Conservation (phyloP, 2,113 vertebrate species). For the Axis porcinus region DNA sequence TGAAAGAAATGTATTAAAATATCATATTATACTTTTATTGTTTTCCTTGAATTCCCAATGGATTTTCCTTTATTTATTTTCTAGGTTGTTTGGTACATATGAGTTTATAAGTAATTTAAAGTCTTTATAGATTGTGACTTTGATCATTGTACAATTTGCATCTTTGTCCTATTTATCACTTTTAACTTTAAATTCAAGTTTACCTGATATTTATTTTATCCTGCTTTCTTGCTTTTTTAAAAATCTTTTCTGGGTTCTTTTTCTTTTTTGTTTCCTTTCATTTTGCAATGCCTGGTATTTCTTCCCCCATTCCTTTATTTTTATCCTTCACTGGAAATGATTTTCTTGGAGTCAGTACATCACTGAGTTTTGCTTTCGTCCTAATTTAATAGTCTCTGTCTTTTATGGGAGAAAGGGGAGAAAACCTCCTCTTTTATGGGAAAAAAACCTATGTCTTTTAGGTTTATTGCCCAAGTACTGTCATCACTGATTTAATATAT, state of each 20-base stretch:
- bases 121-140: neutral
- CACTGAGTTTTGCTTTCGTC: neutral
- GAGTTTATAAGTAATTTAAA: neutral
- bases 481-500: neutral
- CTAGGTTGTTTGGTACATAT: neutral
- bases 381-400: neutral
- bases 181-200: neutral
- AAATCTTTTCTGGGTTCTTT: neutral
- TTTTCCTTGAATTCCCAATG: neutral
- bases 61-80: slow-evolving; percentile 28
- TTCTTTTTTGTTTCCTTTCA: neutral
- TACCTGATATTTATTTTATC: neutral
- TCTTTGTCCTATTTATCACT: neutral
- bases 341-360: neutral
- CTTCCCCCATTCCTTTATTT: neutral
- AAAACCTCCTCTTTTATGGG: neutral
- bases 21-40: neutral
- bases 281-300: neutral
- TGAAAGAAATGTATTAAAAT: neutral
- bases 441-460: neutral
- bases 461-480: neutral
- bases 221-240: neutral
- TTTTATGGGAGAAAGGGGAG: neutral
- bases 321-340: neutral
- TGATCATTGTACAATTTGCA: neutral